A percentile compares a stretch with the other conserved stretches of the same genome.
These are phyloP conservation scores for Melikaiella ostensackeni DNA, from an alignment of 2,888 invertebrate species.

Conservation along the genomic window DNA sequence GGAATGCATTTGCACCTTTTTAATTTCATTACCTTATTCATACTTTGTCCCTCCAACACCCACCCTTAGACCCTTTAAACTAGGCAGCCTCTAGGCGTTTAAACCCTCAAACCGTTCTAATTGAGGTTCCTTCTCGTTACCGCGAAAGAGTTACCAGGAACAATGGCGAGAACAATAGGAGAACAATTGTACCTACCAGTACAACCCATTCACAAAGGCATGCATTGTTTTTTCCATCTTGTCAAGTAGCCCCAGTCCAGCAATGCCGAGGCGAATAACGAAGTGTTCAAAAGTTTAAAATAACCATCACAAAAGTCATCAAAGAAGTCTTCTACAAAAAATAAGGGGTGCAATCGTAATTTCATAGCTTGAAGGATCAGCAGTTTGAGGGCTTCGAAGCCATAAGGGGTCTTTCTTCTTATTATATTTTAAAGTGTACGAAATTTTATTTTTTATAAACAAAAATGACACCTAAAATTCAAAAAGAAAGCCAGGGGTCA, in stretches of 20 bases:
- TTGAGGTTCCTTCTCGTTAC: constrained; percentile 76
- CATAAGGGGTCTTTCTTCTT: too few relatives aligned
- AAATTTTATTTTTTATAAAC: too few relatives aligned
- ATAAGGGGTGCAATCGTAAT: too few relatives aligned
- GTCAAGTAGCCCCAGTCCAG: constrained; percentile 57
- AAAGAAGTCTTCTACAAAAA: not conserved
- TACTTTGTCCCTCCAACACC: constrained; percentile 23
- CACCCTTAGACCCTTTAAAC: constrained; percentile 63
- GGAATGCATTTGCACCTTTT: not conserved
- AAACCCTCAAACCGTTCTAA: constrained; percentile 75
- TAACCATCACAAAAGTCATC: constrained; percentile 4
- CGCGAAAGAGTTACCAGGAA: constrained; percentile 72
- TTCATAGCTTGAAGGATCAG: too few relatives aligned
- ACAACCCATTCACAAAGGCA: constrained; percentile 53
- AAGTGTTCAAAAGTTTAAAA: constrained; percentile 56
- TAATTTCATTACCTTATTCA: constrained; percentile 35
- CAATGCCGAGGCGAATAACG: constrained; percentile 62
- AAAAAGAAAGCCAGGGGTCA: too few relatives aligned
- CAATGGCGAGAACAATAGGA: constrained; percentile 70
- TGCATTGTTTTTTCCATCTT: constrained; percentile 52
- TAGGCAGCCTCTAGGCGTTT: constrained; percentile 75
- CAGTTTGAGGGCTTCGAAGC: too few relatives aligned
- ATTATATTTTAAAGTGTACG: too few relatives aligned
- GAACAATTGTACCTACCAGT: constrained; percentile 67
- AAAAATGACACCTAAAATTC: too few relatives aligned